Percentiles rank a stretch among this genome's conserved stretches.
These are phyloP conservation scores for Burhinus bistriatus DNA, from an alignment of 2,113 vertebrate genomes.

Conservation along the genomic window DNA sequence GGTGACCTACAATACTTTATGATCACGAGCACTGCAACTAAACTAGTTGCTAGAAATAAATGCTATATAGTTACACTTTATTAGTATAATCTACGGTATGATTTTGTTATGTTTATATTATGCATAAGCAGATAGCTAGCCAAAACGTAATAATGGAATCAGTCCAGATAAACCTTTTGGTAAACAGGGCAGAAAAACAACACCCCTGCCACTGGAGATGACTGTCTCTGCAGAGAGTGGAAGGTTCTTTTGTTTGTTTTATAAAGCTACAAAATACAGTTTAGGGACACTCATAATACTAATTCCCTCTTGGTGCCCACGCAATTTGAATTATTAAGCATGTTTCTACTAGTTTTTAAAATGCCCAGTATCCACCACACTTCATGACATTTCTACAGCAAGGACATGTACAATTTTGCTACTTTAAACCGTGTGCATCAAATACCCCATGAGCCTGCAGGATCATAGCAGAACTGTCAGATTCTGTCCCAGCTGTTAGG, in stretches of 20 bases:
- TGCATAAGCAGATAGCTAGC: background rate
- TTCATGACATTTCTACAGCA: background rate
- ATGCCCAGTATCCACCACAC: background rate
- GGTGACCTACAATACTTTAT: background rate
- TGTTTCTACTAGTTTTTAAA: background rate
- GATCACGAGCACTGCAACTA: background rate
- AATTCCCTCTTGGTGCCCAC: background rate
- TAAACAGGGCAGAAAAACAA: background rate
- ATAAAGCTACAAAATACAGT: background rate
- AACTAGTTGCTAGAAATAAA: background rate
- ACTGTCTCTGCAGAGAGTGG: accelerated
- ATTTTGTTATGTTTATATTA: background rate
- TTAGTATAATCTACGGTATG: background rate
- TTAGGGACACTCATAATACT: background rate
- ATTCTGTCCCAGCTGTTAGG: background rate
- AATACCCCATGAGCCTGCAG: background rate
- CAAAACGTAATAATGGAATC: background rate
- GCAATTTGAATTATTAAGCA: background rate
- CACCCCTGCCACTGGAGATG: background rate
- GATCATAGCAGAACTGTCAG: background rate
- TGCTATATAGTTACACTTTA: background rate
- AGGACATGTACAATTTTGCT: background rate
- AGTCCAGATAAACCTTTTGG: background rate
- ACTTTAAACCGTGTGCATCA: background rate
- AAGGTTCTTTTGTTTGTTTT: background rate